Evolutionary conservation across 35 echinoderm and acorn worm genomes (phyloP).

Genomic region (Stichopus chloronotus): DNA sequence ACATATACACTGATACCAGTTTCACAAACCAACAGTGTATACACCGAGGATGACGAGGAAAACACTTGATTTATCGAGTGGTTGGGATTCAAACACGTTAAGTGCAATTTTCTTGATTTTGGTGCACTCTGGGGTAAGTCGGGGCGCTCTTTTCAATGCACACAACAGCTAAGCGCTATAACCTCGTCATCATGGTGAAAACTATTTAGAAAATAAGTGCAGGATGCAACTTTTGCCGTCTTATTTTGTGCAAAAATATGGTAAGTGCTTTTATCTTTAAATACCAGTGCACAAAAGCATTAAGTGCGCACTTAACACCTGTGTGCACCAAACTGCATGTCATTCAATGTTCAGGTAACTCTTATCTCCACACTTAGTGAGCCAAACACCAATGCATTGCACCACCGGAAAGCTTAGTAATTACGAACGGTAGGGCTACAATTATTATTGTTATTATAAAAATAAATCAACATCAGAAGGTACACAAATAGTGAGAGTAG

Average conservation of each 20-base stretch:
- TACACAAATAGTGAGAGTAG: no score
- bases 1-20: conserved; percentile 21
- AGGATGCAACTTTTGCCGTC: neutral
- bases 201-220: neutral
- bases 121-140: neutral
- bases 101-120: neutral
- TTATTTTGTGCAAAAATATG: neutral
- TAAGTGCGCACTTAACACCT: no score
- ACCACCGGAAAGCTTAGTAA: no score
- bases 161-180: neutral
- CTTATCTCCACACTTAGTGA: no score
- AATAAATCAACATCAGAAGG: no score
- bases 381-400: no score
- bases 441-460: no score
- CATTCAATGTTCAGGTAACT: no score
- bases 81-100: neutral
- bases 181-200: neutral
- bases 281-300: neutral
- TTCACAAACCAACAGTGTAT: neutral
- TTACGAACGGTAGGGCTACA: no score
- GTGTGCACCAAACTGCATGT: no score
- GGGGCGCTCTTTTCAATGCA: conserved; percentile 20
- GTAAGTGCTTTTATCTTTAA: neutral
- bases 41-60: no score
- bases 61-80: no score